Evolutionary conservation across 2,888 invertebrate genomes (phyloP).

Genomic region (Spisula subtruncata): DNA sequence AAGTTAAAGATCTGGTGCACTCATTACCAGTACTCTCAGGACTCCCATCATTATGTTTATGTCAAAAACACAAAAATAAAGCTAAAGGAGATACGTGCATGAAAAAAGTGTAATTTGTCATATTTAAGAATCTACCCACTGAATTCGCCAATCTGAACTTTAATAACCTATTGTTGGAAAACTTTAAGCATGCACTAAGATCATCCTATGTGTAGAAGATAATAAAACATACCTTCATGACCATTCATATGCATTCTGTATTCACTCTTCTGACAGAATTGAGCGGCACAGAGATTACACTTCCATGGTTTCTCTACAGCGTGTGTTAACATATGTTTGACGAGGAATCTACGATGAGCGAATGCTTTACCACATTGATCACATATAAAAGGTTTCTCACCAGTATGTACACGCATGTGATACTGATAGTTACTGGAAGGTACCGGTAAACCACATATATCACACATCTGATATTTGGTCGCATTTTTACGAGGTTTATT

Average conservation of each 20-base stretch:
- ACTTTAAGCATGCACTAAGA: too few relatives aligned
- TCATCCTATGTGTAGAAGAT: too few relatives aligned
- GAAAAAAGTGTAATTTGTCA: too few relatives aligned
- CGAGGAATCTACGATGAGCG: constrained; percentile 55
- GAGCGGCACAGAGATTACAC: constrained; percentile 60
- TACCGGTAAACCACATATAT: constrained; percentile 48
- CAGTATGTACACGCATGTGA: constrained; percentile 52
- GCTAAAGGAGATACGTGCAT: too few relatives aligned
- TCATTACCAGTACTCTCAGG: too few relatives aligned
- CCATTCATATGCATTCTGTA: constrained; percentile 64
- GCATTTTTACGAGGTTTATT: constrained; percentile 33
- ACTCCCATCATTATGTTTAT: too few relatives aligned
- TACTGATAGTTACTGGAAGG: constrained; percentile 43
- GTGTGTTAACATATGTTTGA: constrained; percentile 63
- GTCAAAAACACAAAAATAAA: too few relatives aligned
- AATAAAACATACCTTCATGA: constrained; percentile 55
- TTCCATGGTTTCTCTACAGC: constrained; percentile 64
- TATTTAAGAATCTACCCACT: too few relatives aligned
- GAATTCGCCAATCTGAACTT: too few relatives aligned
- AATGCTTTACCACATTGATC: constrained; percentile 69
- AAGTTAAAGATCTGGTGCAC: too few relatives aligned
- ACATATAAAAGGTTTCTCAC: constrained; percentile 64
- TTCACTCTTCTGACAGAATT: constrained; percentile 69
- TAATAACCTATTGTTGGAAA: too few relatives aligned
- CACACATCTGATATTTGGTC: constrained; percentile 47